Conservation (phyloP, 2,888 invertebrate genomes). For the Protonemura montana region DNA sequence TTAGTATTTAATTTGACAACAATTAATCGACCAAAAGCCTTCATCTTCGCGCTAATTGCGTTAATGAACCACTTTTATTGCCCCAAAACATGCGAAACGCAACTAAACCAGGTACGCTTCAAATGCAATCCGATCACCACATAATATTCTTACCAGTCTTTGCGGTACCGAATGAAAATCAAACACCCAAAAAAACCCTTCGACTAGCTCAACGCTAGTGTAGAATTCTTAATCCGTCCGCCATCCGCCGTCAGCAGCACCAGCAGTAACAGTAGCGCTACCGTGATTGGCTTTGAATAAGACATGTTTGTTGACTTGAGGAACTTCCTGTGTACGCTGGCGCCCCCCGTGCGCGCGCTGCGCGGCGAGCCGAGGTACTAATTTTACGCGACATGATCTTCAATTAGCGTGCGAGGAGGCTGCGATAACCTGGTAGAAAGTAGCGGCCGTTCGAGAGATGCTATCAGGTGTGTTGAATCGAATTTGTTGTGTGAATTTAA, state of each 20-base stretch:
- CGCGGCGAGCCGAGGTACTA: background rate
- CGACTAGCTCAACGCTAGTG: background rate
- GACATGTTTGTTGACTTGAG: background rate
- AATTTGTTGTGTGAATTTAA: too few species aligned
- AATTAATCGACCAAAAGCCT: too few species aligned
- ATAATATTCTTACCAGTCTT: background rate
- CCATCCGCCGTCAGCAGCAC: background rate
- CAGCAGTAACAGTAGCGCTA: background rate
- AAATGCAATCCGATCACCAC: background rate
- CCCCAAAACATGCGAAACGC: too few species aligned
- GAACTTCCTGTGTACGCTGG: background rate
- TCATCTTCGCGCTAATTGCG: too few species aligned
- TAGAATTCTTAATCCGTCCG: background rate
- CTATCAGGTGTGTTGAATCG: too few species aligned
- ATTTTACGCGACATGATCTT: slow-evolving; percentile 7
- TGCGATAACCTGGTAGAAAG: background rate
- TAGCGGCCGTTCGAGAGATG: too few species aligned
- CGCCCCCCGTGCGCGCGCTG: background rate
- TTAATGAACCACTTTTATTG: too few species aligned
- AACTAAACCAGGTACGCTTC: too few species aligned
- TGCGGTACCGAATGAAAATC: background rate
- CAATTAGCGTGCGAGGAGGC: background rate
- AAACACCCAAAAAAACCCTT: background rate
- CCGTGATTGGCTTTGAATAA: slow-evolving; percentile 7
- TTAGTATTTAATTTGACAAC: too few species aligned